These are phyloP conservation scores for Sinopyrophorus schimmeli DNA, from an alignment of 2,888 invertebrate species.

Conservation along the genomic window DNA sequence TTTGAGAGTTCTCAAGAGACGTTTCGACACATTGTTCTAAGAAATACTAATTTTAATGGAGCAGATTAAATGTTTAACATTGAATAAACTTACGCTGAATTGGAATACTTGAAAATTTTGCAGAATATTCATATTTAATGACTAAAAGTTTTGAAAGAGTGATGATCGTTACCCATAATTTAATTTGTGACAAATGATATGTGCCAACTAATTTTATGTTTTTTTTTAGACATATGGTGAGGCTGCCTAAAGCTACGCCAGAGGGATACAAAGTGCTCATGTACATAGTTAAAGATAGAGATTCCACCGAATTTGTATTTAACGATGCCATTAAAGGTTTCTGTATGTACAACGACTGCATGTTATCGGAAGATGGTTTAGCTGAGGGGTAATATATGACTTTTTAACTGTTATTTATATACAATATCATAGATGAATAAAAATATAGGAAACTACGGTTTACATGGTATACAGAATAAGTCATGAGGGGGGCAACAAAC, in stretches of 20 bases:
- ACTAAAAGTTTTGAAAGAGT: no score
- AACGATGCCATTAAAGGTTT: slow-evolving; percentile 65
- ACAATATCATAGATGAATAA: no score
- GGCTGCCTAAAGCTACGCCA: slow-evolving; percentile 62
- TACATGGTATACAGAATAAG: no score
- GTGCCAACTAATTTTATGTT: slow-evolving; percentile 26
- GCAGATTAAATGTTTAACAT: no score
- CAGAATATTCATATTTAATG: not conserved
- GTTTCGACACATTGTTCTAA: not conserved
- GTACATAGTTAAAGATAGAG: slow-evolving; percentile 63
- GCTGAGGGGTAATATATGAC: slow-evolving; percentile 48
- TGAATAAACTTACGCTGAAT: slow-evolving; percentile 5
- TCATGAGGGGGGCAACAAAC: no score
- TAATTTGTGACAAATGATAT: no score
- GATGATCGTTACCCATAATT: no score
- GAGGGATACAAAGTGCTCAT: slow-evolving; percentile 67
- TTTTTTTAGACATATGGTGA: slow-evolving; percentile 63
- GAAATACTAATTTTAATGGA: not conserved
- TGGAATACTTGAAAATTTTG: slow-evolving; percentile 6
- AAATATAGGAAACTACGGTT: no score
- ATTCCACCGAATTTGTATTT: slow-evolving; percentile 67
- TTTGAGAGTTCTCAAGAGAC: not conserved
- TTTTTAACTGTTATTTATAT: no score
- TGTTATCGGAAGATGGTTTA: slow-evolving; percentile 63
- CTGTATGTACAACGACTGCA: slow-evolving; percentile 70